These are phyloP conservation scores for Microctonus aethiopoides DNA, from an alignment of 2,888 invertebrate genomes.

Conservation along the genomic window DNA sequence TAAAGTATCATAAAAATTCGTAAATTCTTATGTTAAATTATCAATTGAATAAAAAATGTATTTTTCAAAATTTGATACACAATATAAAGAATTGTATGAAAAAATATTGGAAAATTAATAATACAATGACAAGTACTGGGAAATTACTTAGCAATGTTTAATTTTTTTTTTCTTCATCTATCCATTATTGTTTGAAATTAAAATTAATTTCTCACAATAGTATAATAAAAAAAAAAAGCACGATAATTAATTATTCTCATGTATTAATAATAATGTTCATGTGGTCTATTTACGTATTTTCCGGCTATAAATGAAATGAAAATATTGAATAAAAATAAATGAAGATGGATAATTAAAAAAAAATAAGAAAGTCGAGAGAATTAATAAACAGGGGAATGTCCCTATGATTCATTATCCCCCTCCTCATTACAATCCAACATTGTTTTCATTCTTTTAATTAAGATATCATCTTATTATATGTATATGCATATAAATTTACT, in stretches of 20 bases:
- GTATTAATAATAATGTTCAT: neutral
- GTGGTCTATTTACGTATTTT: conserved; percentile 18
- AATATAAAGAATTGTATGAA: no score
- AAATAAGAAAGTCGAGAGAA: neutral
- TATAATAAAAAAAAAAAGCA: no score
- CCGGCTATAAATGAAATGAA: conserved; percentile 6
- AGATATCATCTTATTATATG: conserved; percentile 17
- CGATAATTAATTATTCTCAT: neutral
- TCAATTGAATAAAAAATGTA: no score
- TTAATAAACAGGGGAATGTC: conserved; percentile 29
- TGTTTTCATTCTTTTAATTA: conserved; percentile 24
- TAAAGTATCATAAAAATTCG: no score
- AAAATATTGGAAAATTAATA: no score
- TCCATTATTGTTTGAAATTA: neutral
- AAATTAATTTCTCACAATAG: neutral
- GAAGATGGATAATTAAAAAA: neutral
- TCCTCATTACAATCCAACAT: neutral
- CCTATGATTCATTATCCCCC: conserved; percentile 15
- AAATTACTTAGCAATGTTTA: no score
- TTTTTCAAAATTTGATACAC: no score
- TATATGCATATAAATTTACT: neutral
- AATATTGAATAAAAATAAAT: neutral
- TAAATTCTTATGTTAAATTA: no score
- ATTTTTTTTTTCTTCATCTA: neutral
- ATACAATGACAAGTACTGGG: no score